Evolutionary conservation across 2,113 vertebrate species (phyloP).

Genomic region (Cyprinodon tularosa): DNA sequence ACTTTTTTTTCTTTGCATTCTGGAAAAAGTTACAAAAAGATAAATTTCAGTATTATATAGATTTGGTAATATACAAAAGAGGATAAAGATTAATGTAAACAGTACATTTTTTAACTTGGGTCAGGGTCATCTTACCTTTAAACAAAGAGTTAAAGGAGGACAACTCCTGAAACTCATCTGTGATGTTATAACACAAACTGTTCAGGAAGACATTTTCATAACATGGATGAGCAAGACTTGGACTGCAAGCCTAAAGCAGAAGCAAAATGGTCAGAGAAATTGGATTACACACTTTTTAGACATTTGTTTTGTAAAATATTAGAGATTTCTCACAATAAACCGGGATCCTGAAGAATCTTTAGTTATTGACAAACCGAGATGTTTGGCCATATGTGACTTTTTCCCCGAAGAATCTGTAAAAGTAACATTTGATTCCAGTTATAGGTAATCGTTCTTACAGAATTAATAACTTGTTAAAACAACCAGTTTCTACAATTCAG

Average conservation of each 20-base stretch:
- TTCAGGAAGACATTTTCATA: slow-evolving; percentile 82
- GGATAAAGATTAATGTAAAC: neutral
- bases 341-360: neutral
- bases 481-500: neutral
- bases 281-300: neutral
- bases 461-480: neutral
- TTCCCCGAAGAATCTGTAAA: neutral
- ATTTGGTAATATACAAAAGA: neutral
- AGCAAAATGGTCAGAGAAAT: neutral
- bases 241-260: slow-evolving; percentile 80
- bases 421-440: neutral
- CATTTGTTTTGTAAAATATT: neutral
- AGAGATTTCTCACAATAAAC: slow-evolving; percentile 57
- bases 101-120: neutral
- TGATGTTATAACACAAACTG: slow-evolving; percentile 80
- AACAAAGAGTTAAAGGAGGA: slow-evolving; percentile 67
- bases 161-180: slow-evolving; percentile 13
- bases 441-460: neutral
- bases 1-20: slow-evolving; percentile 82
- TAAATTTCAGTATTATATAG: neutral
- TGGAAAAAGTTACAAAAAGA: slow-evolving; percentile 31
- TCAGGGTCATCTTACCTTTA: slow-evolving; percentile 68
- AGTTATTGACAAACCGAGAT: slow-evolving; percentile 67
- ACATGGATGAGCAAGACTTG: slow-evolving; percentile 77
- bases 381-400: slow-evolving; percentile 11